Evolutionary conservation across 2,888 invertebrate genomes (phyloP).

Genomic region (Pachymerium ferrugineum): DNA sequence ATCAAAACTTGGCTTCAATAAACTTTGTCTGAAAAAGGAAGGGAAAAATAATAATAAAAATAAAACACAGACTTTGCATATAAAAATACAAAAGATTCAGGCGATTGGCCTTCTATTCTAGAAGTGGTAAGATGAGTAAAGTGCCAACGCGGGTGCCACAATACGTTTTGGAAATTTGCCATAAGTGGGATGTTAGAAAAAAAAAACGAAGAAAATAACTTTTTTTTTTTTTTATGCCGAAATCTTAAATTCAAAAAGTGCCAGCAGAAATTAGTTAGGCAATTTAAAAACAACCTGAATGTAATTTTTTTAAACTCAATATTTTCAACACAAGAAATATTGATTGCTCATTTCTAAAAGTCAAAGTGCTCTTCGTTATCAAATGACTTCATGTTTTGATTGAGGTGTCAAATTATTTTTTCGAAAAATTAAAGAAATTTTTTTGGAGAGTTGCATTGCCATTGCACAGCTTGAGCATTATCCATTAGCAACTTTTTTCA

Average conservation of each 20-base stretch:
- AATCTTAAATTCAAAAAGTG: slow-evolving; percentile 23
- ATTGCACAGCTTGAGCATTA: not conserved
- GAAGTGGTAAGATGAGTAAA: slow-evolving; percentile 22
- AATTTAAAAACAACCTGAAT: slow-evolving; percentile 3
- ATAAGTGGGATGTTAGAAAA: not conserved
- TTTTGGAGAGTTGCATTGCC: too few species aligned
- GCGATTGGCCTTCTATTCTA: slow-evolving; percentile 1
- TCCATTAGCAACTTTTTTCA: not conserved
- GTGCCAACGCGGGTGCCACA: slow-evolving; percentile 18
- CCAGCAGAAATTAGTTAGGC: not conserved
- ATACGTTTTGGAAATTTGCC: slow-evolving; percentile 27
- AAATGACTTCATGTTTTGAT: too few species aligned
- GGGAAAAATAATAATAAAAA: not conserved
- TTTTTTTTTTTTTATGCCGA: not conserved
- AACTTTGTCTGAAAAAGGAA: too few species aligned
- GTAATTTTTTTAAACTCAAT: not conserved
- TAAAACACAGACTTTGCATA: slow-evolving; percentile 1
- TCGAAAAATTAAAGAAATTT: too few species aligned
- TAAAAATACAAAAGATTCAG: not conserved
- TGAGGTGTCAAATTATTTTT: too few species aligned
- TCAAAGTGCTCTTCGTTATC: too few species aligned
- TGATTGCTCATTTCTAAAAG: too few species aligned
- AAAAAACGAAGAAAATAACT: not conserved
- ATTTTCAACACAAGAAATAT: too few species aligned
- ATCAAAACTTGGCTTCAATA: not conserved